phyloP scores from a whole-genome alignment of 2,797 vertebrate species.

The Austrolebias charrua region DNA sequence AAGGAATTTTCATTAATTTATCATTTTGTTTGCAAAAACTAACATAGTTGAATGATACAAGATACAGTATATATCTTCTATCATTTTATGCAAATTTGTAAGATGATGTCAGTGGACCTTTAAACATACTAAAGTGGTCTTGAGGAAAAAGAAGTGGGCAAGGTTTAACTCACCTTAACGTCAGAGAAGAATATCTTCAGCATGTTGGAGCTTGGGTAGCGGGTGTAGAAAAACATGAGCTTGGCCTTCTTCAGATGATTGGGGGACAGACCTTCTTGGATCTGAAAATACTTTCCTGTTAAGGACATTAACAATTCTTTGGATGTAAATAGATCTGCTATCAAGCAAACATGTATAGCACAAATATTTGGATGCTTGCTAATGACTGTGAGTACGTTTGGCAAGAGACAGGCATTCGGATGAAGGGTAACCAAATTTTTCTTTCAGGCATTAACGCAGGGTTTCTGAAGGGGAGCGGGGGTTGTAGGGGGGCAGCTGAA shows the following conservation, averaged over 20 bases:
- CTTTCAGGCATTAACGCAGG: conserved; percentile 43
- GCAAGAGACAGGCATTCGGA: conserved; percentile 39
- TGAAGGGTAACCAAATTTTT: conserved; percentile 58
- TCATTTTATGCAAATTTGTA: too few relatives aligned
- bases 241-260: conserved; percentile 99
- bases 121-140: conserved; percentile 8
- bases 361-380: conserved; percentile 13
- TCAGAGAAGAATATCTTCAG: conserved; percentile 99
- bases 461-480: conserved; percentile 5
- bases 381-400: conserved; percentile 29
- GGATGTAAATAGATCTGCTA: conserved; percentile 7
- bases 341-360: conserved; percentile 25
- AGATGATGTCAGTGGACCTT: too few relatives aligned
- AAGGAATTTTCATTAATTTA: too few relatives aligned
- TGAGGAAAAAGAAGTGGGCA: not conserved
- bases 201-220: conserved; percentile 99
- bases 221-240: conserved; percentile 99
- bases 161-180: conserved; percentile 89
- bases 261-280: conserved; percentile 98
- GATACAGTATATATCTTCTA: too few relatives aligned
- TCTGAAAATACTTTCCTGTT: conserved; percentile 84
- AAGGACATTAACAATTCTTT: conserved; percentile 79
- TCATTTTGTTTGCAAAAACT: too few relatives aligned
- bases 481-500: conserved; percentile 14
- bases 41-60: too few relatives aligned